Evolutionary conservation across 2,888 invertebrate species (phyloP), one percentile per base, ranked within the genome.

Genomic region (Bimastos eiseni): DNA sequence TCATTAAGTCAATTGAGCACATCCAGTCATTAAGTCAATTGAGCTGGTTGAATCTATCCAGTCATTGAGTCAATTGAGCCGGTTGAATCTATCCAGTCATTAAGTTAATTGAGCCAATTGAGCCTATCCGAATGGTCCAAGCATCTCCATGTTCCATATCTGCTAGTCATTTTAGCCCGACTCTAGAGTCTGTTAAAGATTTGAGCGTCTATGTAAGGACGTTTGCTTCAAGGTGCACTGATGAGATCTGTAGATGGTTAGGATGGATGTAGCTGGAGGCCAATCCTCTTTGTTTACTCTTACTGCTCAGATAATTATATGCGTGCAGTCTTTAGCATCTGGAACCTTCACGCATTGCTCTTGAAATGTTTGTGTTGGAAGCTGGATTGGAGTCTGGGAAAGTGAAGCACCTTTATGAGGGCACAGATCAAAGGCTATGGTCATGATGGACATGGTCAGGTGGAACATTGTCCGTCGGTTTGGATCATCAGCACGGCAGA

Each of bases 371-470:
- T 70, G 70, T 70, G 70, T 70, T 70, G 0, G n/a, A 70, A 70
- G 70, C 70, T 70, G 70, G 30, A 70, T 11, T n/a, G 8, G n/a
- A 70, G 70, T n/a, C n/a, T n/a, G n/a, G 5, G n/a, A 30, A 70
- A 70, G 70, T 70, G 70, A 70, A 70, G n/a, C 70, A 70, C 70
- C 70, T 70, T 70, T 70, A n/a, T 70, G 70, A n/a, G 30, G n/a
- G 70, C n/a, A 70, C 70, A 24, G 30, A 30, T 55, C 30, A 30
- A 30, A 30, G 55, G 55, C 30, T 3, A 13, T 55, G 44, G 49
- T 30, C 3, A 30, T 55, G 13, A 30, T 70, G 30, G n/a, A n/a
- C n/a, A n/a, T 55, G 19, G 70, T n/a, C 4, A 70, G n/a, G 70
- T n/a, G n/a, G 70, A 70, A 70, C 70, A 70, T 70, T 70, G 70